These are phyloP conservation scores for Polypterus senegalus DNA, from an alignment of 2,113 vertebrate species.

Conservation along the genomic window DNA sequence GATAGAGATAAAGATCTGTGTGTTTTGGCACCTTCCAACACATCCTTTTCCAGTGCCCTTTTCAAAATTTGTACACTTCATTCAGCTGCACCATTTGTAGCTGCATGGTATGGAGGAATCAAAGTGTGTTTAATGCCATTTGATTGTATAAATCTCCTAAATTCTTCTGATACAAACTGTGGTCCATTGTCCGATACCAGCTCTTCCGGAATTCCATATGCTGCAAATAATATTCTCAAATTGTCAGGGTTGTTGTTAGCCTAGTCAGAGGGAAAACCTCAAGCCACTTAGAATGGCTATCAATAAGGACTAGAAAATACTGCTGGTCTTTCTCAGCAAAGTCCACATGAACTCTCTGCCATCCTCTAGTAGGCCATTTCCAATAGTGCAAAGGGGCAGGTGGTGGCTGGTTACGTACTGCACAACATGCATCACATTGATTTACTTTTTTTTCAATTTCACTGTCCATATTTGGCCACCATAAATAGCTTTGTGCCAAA, in stretches of 20 bases:
- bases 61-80: neutral
- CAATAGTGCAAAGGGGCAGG: neutral
- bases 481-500: no score
- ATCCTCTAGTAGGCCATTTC: conserved; percentile 1
- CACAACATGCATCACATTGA: neutral
- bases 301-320: neutral
- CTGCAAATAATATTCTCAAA: no score
- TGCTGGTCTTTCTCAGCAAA: neutral
- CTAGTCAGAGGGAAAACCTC: no score
- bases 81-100: neutral
- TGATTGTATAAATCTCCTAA: no score
- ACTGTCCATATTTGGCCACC: no score
- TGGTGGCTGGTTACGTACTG: neutral
- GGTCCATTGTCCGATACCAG: no score
- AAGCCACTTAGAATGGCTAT: no score
- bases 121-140: conserved; percentile 1
- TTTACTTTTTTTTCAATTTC: neutral
- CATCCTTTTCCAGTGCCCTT: neutral
- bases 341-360: neutral
- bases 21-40: neutral
- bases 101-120: neutral
- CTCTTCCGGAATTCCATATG: no score
- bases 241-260: no score
- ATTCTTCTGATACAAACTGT: no score
- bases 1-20: neutral